Percentiles rank a stretch among this genome's conserved stretches.
Conservation (phyloP, 2,797 vertebrate species). For the Ambastaia sidthimunki region DNA sequence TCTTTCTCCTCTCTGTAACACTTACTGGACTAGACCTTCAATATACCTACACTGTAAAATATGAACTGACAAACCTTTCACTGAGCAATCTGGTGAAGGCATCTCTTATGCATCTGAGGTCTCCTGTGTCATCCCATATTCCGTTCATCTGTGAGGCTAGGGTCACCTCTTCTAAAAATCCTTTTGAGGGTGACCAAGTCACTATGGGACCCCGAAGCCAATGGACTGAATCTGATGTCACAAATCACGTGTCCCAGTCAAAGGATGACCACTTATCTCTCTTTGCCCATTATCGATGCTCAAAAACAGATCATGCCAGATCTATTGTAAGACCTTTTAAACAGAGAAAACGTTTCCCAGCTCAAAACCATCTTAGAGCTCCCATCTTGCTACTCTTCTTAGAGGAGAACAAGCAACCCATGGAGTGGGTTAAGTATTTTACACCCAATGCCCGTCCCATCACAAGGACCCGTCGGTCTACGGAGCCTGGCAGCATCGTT, state of each 20-base stretch:
- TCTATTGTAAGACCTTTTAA: background rate
- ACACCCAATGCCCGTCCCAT: conserved; percentile 56
- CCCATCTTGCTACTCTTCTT: conserved; percentile 90
- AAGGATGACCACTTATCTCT: conserved; percentile 69
- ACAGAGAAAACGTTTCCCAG: conserved; percentile 35
- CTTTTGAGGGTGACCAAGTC: conserved; percentile 56
- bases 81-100: conserved; percentile 84
- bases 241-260: conserved; percentile 69
- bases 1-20: conserved; percentile 28
- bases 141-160: conserved; percentile 79
- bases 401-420: conserved; percentile 79
- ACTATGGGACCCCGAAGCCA: conserved; percentile 71
- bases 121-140: conserved; percentile 52
- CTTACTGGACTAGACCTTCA: conserved; percentile 74
- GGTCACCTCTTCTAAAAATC: conserved; percentile 65
- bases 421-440: conserved; percentile 63
- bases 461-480: conserved; percentile 67
- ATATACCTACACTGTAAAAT: conserved; percentile 83
- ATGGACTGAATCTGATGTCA: conserved; percentile 88
- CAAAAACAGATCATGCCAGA: conserved; percentile 45
- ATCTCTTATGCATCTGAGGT: conserved; percentile 82
- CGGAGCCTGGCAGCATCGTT: conserved; percentile 72
- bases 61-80: conserved; percentile 77
- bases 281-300: conserved; percentile 78
- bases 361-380: conserved; percentile 65